Base-by-base conservation (phyloP, 2,888 invertebrate species). In the Pterobdella sp. region DNA sequence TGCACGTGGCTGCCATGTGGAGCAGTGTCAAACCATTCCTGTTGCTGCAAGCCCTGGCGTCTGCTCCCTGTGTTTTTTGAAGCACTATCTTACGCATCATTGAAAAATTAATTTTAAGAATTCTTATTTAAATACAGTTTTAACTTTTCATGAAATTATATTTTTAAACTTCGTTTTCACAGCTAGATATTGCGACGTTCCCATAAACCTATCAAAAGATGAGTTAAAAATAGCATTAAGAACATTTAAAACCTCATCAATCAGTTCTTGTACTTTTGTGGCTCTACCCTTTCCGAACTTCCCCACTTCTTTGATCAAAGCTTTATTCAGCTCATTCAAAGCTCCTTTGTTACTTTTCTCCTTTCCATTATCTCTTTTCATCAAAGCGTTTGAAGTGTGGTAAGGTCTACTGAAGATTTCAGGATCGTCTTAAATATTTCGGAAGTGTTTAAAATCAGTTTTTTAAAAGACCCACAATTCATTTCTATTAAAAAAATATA, bases 21-120 rank as follows among this genome's bases (percentile, higher is more conserved):
- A 84, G 77, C 31, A 79, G 79, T 35, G 83, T 80, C 3, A 81
- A 73, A 1, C 81, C 83, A 76, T 81, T 81, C 76, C 81, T 82
- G 75, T 81, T 83, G 3, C 77, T 75, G 76, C 80, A 80, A 74
- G 79, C 80, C 35, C 52, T 68, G 29, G 82, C 79, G 75, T 83
- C 80, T 18, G 84, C 83, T 36, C 83, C 83, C 83, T 84, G 76
- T n/a, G 37, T 31, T n/a, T n/a, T n/a, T n/a, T n/a, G n/a, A n/a
- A n/a, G n/a, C n/a, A n/a, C n/a, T n/a, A n/a, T n/a, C n/a, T n/a
- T n/a, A n/a, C n/a, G n/a, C n/a, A n/a, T n/a, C n/a, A n/a, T n/a
- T n/a, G n/a, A n/a, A n/a, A n/a, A n/a, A n/a, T n/a, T n/a, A n/a
- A n/a, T n/a, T n/a, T n/a, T n/a, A n/a, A n/a, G n/a, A n/a, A n/a